These are phyloP conservation scores for Oenanthe melanoleuca DNA, from an alignment of 2,113 vertebrate genomes.

Conservation along the genomic window DNA sequence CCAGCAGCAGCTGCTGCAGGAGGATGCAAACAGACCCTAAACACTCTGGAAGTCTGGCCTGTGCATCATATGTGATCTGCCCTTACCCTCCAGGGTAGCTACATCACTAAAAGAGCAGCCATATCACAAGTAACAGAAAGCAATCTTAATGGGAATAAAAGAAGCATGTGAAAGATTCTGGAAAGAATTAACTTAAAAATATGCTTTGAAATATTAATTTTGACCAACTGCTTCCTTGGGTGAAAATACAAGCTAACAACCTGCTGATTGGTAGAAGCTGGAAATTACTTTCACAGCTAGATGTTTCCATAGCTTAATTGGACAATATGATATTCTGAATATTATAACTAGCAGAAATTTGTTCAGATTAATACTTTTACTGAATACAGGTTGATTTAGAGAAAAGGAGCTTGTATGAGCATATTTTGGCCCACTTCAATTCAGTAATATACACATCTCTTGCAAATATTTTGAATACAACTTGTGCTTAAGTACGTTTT, in stretches of 20 bases:
- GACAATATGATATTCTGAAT: not conserved
- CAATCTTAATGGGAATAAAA: not conserved
- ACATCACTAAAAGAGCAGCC: not conserved
- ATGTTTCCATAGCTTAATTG: not conserved
- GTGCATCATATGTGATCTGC: fast-evolving
- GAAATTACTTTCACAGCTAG: not conserved
- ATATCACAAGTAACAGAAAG: not conserved
- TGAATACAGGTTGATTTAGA: not conserved
- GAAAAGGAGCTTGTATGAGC: not conserved
- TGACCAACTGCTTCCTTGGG: not conserved
- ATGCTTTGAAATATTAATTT: not conserved
- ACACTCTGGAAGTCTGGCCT: not conserved
- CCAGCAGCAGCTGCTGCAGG: not conserved
- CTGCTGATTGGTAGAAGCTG: not conserved
- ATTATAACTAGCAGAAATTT: not conserved
- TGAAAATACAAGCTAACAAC: not conserved
- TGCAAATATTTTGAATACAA: not conserved
- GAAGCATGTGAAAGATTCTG: not conserved
- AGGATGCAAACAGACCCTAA: not conserved
- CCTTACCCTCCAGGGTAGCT: not conserved
- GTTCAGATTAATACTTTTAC: not conserved
- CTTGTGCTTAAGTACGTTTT: not conserved
- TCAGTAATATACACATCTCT: no score
- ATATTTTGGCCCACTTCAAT: not conserved
- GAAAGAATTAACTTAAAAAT: not conserved